These are phyloP conservation scores for Euzetes globulus DNA, from an alignment of 2,888 invertebrate genomes.

Conservation along the genomic window DNA sequence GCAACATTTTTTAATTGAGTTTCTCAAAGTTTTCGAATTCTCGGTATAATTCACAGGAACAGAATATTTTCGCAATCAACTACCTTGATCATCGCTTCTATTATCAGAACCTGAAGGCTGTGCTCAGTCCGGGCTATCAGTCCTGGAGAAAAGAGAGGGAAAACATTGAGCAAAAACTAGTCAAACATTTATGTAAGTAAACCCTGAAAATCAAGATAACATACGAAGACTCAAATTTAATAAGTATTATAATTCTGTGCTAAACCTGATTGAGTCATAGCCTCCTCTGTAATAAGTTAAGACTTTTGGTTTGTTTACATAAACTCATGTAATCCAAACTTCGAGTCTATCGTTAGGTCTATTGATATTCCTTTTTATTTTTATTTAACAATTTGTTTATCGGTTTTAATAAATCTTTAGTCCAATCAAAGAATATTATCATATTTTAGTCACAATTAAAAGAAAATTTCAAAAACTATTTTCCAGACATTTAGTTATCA, in stretches of 20 bases:
- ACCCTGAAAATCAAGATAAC: conserved; percentile 6
- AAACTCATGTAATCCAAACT: not conserved
- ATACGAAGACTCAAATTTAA: conserved; percentile 8
- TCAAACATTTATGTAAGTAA: conserved; percentile 7
- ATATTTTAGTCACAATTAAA: not conserved
- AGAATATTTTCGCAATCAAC: no score
- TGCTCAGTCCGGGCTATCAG: not conserved
- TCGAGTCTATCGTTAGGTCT: not conserved
- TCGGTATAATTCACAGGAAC: not conserved
- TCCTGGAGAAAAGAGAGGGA: not conserved
- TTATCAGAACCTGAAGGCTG: not conserved
- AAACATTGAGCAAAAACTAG: not conserved
- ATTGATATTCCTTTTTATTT: not conserved
- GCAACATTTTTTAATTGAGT: no score
- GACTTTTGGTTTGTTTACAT: conserved; percentile 7
- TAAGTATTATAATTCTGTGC: not conserved
- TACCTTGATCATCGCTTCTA: no score
- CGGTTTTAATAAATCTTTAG: not conserved
- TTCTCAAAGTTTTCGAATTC: not conserved
- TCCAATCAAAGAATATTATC: not conserved
- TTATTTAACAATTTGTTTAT: not conserved
- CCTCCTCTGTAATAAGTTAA: not conserved
- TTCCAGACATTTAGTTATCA: not conserved
- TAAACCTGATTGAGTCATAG: conserved; percentile 26
- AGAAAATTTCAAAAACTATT: not conserved